These are phyloP conservation scores for Pangasianodon hypophthalmus DNA, from an alignment of 2,113 vertebrate genomes.

Conservation along the genomic window DNA sequence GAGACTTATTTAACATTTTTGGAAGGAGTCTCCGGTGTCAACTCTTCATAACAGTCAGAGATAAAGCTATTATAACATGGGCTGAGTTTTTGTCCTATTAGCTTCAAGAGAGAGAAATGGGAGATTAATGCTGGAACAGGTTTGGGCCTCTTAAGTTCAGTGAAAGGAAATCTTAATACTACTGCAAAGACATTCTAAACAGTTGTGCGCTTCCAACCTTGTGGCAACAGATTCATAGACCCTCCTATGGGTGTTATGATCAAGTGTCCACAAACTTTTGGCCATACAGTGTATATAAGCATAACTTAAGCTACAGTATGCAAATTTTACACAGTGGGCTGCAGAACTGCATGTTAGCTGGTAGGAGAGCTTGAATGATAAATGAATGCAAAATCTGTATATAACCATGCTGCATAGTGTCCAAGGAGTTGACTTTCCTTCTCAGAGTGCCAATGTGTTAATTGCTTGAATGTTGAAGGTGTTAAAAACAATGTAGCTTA, in stretches of 20 bases:
- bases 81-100: too few species aligned
- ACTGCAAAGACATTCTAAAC: too few species aligned
- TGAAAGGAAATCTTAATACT: too few species aligned
- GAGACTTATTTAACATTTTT: too few species aligned
- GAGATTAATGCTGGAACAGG: too few species aligned
- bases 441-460: not conserved
- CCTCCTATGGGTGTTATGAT: not conserved
- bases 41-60: too few species aligned
- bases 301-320: not conserved
- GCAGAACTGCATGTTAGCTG: not conserved
- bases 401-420: not conserved
- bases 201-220: not conserved
- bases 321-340: not conserved
- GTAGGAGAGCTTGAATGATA: not conserved
- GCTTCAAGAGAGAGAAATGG: too few species aligned
- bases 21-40: not conserved
- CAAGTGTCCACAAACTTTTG: too few species aligned
- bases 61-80: too few species aligned
- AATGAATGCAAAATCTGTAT: not conserved
- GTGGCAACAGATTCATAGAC: too few species aligned
- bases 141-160: too few species aligned
- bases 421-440: not conserved
- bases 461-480: not conserved
- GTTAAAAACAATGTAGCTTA: not conserved
- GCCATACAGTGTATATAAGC: not conserved